Percentiles rank a stretch among this genome's conserved stretches.
phyloP scores from a whole-genome alignment of 1,140 invertebrate genomes.

The Aphaenogaster ashmeadi region DNA sequence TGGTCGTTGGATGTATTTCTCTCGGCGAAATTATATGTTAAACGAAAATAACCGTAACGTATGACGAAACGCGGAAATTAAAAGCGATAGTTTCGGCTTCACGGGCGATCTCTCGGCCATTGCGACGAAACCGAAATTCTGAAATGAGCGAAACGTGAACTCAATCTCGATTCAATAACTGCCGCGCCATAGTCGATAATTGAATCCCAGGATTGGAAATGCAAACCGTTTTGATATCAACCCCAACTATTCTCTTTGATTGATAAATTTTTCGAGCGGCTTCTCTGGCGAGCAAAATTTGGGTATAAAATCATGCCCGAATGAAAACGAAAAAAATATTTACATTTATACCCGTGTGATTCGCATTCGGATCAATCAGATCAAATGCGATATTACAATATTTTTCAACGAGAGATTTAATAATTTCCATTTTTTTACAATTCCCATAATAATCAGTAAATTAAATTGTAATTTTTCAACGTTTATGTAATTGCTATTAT shows the following conservation, averaged over 20 bases:
- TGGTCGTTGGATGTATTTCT: constrained; percentile 75
- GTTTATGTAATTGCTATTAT: neutral
- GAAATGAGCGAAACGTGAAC: constrained; percentile 29
- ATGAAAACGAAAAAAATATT: neutral
- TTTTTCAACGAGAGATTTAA: neutral
- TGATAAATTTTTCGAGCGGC: constrained; percentile 3
- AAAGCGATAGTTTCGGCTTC: neutral
- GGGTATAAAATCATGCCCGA: too few relatives aligned
- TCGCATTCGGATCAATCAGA: neutral
- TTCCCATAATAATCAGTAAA: neutral
- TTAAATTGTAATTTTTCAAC: neutral
- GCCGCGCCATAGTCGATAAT: constrained; percentile 12
- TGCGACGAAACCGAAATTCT: constrained; percentile 28
- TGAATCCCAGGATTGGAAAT: constrained; percentile 16
- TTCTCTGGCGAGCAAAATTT: neutral
- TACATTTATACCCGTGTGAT: neutral
- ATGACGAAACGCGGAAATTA: constrained; percentile 51
- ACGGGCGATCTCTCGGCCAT: neutral
- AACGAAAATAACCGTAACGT: constrained; percentile 53
- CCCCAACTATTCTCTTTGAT: neutral
- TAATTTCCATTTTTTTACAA: neutral
- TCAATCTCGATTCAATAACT: constrained; percentile 32
- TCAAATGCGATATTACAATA: neutral
- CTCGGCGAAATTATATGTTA: constrained; percentile 56
- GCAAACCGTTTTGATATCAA: constrained; percentile 5